These are phyloP conservation scores for Lerista edwardsae DNA, from an alignment of 2,797 vertebrate species.

Conservation along the genomic window DNA sequence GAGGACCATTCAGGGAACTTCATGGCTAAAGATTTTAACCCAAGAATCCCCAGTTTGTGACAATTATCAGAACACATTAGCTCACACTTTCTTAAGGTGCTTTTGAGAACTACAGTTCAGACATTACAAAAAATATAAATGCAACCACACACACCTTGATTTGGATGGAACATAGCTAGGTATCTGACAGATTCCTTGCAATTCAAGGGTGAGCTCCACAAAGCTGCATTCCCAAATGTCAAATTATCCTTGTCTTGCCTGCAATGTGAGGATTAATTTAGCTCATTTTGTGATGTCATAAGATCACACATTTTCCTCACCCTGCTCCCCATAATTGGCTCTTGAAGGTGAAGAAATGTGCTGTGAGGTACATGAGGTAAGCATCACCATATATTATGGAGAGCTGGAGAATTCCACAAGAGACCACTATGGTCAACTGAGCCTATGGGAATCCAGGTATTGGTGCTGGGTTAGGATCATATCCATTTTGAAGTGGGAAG, in stretches of 20 bases:
- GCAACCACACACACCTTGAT: not conserved
- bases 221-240: not conserved
- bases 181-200: too few relatives aligned
- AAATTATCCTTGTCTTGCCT: not conserved
- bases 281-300: not conserved
- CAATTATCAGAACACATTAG: too few relatives aligned
- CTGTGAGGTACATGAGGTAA: too few relatives aligned
- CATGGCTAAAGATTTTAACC: too few relatives aligned
- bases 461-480: not conserved
- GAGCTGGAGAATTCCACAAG: too few relatives aligned
- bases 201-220: not conserved
- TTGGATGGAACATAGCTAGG: not conserved
- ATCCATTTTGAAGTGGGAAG: not conserved
- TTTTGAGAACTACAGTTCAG: not conserved
- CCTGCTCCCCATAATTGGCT: not conserved
- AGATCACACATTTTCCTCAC: not conserved
- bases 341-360: not conserved
- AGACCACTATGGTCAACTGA: too few relatives aligned
- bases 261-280: not conserved
- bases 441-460: not conserved
- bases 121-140: not conserved
- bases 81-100: not conserved
- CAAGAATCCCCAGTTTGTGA: too few relatives aligned
- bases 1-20: too few relatives aligned
- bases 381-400: too few relatives aligned